Conservation (phyloP, 1,140 invertebrate species). For the Ceratosolen solmsi region DNA sequence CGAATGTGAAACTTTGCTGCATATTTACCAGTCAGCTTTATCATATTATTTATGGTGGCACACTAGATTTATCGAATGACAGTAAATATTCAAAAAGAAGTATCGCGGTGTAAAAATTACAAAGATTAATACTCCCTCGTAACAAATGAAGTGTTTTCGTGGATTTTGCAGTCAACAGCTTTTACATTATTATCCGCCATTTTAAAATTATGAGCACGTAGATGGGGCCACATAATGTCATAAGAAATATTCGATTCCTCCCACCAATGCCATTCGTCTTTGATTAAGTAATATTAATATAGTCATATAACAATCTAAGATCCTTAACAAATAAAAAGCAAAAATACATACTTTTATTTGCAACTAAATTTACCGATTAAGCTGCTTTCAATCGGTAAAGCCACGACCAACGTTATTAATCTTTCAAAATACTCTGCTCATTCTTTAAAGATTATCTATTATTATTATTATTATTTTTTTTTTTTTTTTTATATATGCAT, state of each 20-base stretch:
- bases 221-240: not conserved
- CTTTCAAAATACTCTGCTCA: too few relatives aligned
- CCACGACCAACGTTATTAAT: too few relatives aligned
- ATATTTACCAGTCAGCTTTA: not conserved
- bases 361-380: too few relatives aligned
- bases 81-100: not conserved
- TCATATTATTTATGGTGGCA: not conserved
- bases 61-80: not conserved
- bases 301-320: too few relatives aligned
- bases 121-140: not conserved
- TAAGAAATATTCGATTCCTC: not conserved
- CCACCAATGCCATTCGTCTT: too few relatives aligned
- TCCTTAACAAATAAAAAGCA: too few relatives aligned
- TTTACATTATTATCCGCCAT: not conserved
- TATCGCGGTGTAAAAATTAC: not conserved
- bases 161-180: not conserved
- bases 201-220: not conserved
- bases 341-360: too few relatives aligned
- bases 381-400: too few relatives aligned
- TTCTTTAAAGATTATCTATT: too few relatives aligned
- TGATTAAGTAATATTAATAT: too few relatives aligned
- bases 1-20: not conserved
- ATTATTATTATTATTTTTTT: not conserved
- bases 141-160: not conserved
- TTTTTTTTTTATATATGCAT: not conserved